Conservation (phyloP, 2,797 vertebrate genomes). For the Poeciliopsis turneri region DNA sequence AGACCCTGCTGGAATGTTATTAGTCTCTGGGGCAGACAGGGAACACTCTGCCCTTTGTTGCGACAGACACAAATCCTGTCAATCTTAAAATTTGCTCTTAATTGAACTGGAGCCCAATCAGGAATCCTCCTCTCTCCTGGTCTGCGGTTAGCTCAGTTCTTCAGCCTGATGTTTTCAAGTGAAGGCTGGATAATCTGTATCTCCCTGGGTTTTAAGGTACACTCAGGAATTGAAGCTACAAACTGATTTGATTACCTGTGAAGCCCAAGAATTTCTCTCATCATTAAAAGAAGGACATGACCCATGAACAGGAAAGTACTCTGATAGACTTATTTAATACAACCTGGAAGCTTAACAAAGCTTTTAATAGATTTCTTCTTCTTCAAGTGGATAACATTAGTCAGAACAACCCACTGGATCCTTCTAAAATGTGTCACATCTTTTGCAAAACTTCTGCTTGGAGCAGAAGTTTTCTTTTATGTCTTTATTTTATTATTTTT, state of each 20-base stretch:
- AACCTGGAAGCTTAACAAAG: background rate
- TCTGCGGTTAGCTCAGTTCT: background rate
- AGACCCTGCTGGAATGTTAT: conserved; percentile 34
- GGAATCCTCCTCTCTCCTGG: background rate
- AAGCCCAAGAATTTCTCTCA: background rate
- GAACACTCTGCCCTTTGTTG: conserved; percentile 42
- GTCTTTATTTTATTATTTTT: no score
- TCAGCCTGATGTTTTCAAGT: background rate
- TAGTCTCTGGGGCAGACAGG: conserved; percentile 28
- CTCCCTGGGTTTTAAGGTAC: background rate
- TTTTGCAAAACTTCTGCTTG: background rate
- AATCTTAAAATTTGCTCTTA: conserved; percentile 29
- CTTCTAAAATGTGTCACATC: background rate
- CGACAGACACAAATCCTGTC: conserved; percentile 24
- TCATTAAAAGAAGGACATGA: background rate
- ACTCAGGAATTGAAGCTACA: background rate
- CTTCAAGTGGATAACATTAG: background rate
- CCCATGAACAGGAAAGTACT: background rate
- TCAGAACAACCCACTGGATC: background rate
- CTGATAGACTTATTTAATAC: background rate
- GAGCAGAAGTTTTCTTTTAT: background rate
- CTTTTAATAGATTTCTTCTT: background rate
- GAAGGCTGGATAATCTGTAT: background rate
- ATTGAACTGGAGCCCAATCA: conserved; percentile 28
- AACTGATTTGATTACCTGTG: background rate